Percentiles rank a stretch among this genome's conserved stretches.
Conservation (phyloP, 2,888 invertebrate species). For the Apantesis nais region DNA sequence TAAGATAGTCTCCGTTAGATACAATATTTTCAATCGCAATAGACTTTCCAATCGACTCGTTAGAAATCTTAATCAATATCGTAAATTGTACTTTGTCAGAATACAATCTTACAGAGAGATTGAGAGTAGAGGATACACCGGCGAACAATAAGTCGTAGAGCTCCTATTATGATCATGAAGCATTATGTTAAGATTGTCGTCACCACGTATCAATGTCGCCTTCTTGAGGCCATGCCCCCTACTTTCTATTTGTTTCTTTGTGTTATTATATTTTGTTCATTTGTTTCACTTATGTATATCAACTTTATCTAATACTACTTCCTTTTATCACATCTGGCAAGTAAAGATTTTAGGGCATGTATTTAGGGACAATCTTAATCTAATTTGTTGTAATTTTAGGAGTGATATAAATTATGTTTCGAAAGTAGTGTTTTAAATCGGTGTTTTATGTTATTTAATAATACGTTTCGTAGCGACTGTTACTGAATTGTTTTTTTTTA, state of each 20-base stretch:
- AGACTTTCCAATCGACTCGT: conserved; percentile 35
- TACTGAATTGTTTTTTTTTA: neutral
- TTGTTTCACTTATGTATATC: neutral
- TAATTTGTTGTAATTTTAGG: neutral
- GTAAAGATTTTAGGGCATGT: too few species aligned
- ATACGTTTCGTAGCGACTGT: neutral
- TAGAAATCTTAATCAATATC: conserved; percentile 49
- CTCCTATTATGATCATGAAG: conserved; percentile 57
- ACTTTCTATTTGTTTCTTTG: conserved; percentile 43
- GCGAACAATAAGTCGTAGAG: conserved; percentile 62
- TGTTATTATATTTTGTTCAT: neutral
- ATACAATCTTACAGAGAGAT: conserved; percentile 39
- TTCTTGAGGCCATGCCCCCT: conserved; percentile 51
- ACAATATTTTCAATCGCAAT: conserved; percentile 34
- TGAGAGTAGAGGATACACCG: conserved; percentile 42
- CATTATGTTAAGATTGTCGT: conserved; percentile 59
- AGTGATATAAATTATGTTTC: neutral
- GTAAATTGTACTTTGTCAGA: conserved; percentile 50
- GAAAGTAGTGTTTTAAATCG: neutral
- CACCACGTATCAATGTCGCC: conserved; percentile 50
- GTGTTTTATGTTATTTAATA: neutral
- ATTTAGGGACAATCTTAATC: too few species aligned
- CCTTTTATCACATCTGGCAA: neutral
- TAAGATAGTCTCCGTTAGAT: conserved; percentile 29
- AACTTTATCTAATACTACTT: neutral